Base-by-base conservation (phyloP, 2,113 vertebrate species). In the Leucosticte australis region DNA sequence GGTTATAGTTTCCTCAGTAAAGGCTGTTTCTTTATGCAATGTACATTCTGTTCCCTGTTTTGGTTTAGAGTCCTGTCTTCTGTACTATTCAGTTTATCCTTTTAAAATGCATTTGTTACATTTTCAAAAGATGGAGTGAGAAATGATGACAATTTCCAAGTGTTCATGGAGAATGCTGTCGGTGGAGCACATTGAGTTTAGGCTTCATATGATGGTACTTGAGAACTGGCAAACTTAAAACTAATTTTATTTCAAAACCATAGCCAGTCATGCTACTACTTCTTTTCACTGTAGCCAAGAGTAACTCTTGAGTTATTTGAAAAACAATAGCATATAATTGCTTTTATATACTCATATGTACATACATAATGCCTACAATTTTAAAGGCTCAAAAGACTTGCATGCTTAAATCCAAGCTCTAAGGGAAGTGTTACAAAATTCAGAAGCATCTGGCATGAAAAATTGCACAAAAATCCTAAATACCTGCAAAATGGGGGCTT, bases 11-110 rank as follows among this genome's bases (percentile, higher is more conserved):
- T 77, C 41, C 27, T 67, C 47, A 67, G 52, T 31, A 77, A 86
- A 80, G 47, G 28, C 31, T 73, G 41, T 57, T 94, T 68, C 69
- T 82, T 67, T 44, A 37, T 22, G 8, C 28, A 83, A 86, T 0
- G 18, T 64, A 94, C 71, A 80, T 90, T 88, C n/a, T 92, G 76
- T 86, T 94, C 92, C n/a, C n/a, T 41, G 14, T n/a, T 89, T 62
- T 44, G 35, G 74, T 78, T 90, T 77, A 39, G 23, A 90, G 59
- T 55, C 41, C 55, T 86, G 59, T 17, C 64, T 33, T 57, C 63
- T 80, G 22, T n/a, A 65, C 52, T 74, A 74, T 53, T 83, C 55
- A 50, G 15, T 64, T 88, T 80, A 80, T 62, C 55, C 41, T 60
- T 85, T 78, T 68, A 0, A 31, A 75, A 83, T 28, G 49, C 26